Percentiles rank a stretch among this genome's conserved stretches.
These are phyloP conservation scores for Huso huso DNA, from an alignment of 2,797 vertebrate species.

Conservation along the genomic window DNA sequence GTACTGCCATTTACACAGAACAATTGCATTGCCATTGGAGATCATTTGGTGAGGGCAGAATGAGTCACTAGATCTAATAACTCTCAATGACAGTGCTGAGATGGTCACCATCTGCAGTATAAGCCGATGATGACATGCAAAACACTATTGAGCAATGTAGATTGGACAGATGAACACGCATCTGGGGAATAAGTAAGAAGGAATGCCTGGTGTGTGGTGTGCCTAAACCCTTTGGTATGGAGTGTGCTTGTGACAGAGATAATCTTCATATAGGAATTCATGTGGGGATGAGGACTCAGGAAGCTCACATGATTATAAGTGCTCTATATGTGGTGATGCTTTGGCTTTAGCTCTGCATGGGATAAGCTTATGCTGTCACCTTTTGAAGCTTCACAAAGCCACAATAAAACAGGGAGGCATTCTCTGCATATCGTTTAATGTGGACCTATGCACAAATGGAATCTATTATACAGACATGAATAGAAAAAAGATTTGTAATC, in stretches of 20 bases:
- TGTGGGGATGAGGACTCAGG: conserved; percentile 27
- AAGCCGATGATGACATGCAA: not conserved
- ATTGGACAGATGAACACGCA: not conserved
- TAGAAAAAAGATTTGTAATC: no score
- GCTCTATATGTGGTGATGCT: conserved; percentile 11
- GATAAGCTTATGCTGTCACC: conserved; percentile 25
- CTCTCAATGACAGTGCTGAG: no score
- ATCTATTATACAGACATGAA: no score
- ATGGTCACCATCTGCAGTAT: not conserved
- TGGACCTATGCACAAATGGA: no score
- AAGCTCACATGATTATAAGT: conserved; percentile 22
- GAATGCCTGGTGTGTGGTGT: conserved; percentile 16
- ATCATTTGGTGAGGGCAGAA: no score
- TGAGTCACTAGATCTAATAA: no score
- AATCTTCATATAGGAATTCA: conserved; percentile 34
- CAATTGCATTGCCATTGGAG: no score
- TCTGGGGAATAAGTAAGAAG: conserved; percentile 1
- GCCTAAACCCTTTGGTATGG: conserved; percentile 15
- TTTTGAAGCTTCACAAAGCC: conserved; percentile 1
- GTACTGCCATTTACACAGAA: no score
- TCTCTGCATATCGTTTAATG: not conserved
- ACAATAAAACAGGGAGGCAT: not conserved
- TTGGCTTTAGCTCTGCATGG: conserved; percentile 27
- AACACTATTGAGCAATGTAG: not conserved
- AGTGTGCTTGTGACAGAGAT: conserved; percentile 24